phyloP scores from a whole-genome alignment of 2,113 vertebrate genomes.

The Mohoua ochrocephala region DNA sequence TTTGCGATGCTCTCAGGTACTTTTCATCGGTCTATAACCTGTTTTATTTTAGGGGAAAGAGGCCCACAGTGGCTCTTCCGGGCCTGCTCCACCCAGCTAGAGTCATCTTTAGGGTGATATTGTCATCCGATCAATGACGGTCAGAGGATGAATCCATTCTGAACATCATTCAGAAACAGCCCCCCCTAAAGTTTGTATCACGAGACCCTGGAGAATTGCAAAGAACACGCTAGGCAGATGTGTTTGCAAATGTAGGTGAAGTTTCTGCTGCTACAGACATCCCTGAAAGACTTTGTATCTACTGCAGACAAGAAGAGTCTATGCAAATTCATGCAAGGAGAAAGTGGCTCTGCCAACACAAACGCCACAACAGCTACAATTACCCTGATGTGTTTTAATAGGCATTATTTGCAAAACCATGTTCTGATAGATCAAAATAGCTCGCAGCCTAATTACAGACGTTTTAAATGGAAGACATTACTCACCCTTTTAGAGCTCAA shows the following conservation, averaged over 20 bases:
- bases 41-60: not conserved
- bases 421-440: not conserved
- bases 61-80: not conserved
- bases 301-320: not conserved
- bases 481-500: not conserved
- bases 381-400: not conserved
- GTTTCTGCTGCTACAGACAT: not conserved
- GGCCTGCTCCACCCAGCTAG: not conserved
- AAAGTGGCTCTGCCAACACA: not conserved
- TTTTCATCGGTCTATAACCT: not conserved
- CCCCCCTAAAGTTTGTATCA: not conserved
- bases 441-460: not conserved
- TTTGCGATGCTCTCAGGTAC: not conserved
- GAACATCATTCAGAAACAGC: not conserved
- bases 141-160: not conserved
- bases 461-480: not conserved
- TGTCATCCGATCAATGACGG: not conserved
- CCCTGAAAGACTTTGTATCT: not conserved
- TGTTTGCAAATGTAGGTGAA: not conserved
- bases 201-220: not conserved
- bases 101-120: not conserved
- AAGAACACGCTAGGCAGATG: not conserved
- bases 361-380: not conserved
- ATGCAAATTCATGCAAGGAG: not conserved
- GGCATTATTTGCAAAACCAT: not conserved